Percentiles rank a stretch among this genome's conserved stretches.
These are phyloP conservation scores for Puffinus mauretanicus DNA, from an alignment of 2,113 vertebrate genomes.

Conservation along the genomic window DNA sequence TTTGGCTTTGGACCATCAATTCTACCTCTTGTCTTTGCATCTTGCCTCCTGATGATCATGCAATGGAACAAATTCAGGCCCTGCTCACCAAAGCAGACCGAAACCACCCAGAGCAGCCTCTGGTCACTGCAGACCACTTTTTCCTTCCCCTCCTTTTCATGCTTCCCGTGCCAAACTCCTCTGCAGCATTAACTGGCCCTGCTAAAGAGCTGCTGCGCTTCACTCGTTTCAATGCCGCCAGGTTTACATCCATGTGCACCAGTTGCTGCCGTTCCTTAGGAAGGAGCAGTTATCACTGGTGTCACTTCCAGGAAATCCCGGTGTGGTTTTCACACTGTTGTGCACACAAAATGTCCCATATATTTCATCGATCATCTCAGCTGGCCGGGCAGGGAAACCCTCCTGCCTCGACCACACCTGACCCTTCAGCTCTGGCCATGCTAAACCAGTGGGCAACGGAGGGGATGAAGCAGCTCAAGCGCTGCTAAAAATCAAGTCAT, in stretches of 20 bases:
- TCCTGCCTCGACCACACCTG: background rate
- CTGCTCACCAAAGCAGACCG: background rate
- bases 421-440: background rate
- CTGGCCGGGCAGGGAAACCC: fast-evolving
- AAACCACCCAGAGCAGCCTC: background rate
- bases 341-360: background rate
- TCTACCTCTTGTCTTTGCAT: background rate
- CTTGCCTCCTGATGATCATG: fast-evolving
- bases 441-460: background rate
- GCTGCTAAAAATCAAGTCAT: background rate
- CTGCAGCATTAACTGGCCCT: background rate
- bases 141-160: background rate
- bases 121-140: background rate
- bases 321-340: background rate
- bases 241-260: background rate
- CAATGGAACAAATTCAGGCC: background rate
- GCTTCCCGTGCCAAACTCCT: fast-evolving
- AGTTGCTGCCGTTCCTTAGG: background rate
- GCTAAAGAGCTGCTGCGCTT: background rate
- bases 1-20: background rate
- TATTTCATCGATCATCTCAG: fast-evolving
- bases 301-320: background rate
- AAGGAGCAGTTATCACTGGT: background rate
- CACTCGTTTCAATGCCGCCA: fast-evolving
- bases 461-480: background rate